These are phyloP conservation scores for Poeciliopsis retropinna DNA, from an alignment of 2,113 vertebrate genomes.

Conservation along the genomic window DNA sequence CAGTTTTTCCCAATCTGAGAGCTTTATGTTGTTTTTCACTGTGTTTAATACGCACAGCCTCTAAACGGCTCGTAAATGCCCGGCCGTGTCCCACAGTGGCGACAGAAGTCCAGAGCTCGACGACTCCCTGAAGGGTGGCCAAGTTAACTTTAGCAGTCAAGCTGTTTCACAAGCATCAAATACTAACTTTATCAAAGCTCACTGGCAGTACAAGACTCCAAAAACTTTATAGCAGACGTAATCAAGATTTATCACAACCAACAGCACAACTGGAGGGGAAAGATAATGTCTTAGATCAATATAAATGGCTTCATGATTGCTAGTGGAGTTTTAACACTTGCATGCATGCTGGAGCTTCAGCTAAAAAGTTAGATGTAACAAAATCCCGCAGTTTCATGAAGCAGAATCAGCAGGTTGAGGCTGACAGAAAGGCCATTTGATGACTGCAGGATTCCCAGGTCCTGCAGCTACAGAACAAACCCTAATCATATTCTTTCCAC, in stretches of 20 bases:
- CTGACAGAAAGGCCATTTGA: too few species aligned
- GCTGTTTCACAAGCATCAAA: conserved; percentile 17
- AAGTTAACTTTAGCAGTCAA: too few species aligned
- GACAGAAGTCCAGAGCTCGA: conserved; percentile 29
- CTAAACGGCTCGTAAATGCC: conserved; percentile 7
- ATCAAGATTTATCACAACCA: conserved; percentile 29
- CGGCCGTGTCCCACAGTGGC: background rate
- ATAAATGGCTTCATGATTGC: conserved; percentile 11
- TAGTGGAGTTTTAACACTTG: conserved; percentile 4
- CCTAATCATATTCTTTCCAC: too few species aligned
- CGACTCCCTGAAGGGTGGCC: conserved; percentile 9
- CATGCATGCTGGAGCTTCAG: background rate
- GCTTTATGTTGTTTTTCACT: conserved; percentile 6
- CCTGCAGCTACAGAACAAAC: too few species aligned
- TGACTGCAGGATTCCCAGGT: too few species aligned
- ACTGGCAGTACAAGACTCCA: conserved; percentile 32
- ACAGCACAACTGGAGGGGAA: conserved; percentile 12
- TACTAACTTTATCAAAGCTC: conserved; percentile 34
- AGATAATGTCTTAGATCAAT: conserved; percentile 39
- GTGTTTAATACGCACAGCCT: conserved; percentile 6
- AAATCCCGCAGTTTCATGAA: background rate
- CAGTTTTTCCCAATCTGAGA: conserved; percentile 25
- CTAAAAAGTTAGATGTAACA: conserved; percentile 7
- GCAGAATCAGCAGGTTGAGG: too few species aligned
- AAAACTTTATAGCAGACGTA: conserved; percentile 36